Conservation (phyloP, 2,888 invertebrate genomes). For the Tolmerus cingulatus region DNA sequence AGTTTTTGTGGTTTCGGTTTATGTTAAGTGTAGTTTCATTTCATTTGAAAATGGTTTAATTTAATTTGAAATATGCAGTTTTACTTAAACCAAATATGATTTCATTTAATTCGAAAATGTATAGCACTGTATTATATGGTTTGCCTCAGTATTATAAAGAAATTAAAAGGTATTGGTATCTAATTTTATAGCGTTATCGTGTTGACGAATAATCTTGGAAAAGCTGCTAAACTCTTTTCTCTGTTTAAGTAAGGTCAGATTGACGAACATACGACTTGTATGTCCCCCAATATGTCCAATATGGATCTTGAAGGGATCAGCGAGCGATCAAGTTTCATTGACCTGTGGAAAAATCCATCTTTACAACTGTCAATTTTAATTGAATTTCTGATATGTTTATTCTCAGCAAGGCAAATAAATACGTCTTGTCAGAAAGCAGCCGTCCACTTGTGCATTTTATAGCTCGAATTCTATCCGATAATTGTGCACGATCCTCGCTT, state of each 20-base stretch:
- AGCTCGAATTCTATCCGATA: conserved; percentile 31
- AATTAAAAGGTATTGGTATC: too few relatives aligned
- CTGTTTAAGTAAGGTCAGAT: background rate
- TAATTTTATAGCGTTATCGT: background rate
- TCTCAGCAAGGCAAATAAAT: conserved; percentile 50
- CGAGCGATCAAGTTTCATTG: conserved; percentile 45
- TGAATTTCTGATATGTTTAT: conserved; percentile 52
- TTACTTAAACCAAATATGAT: too few relatives aligned
- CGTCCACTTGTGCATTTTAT: conserved; percentile 40
- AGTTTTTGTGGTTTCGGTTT: too few relatives aligned
- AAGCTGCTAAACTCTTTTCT: background rate
- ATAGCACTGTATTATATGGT: too few relatives aligned
- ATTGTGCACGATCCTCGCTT: conserved; percentile 38
- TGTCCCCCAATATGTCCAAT: background rate
- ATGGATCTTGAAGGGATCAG: conserved; percentile 2
- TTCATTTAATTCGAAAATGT: too few relatives aligned
- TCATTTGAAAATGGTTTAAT: too few relatives aligned
- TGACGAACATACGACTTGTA: background rate
- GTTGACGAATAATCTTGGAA: background rate
- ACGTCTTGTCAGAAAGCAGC: conserved; percentile 23
- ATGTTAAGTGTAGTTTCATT: too few relatives aligned
- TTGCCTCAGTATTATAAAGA: too few relatives aligned
- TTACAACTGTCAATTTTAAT: conserved; percentile 52
- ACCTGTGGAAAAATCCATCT: conserved; percentile 50
- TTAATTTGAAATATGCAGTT: too few relatives aligned